Percentiles rank a stretch among this genome's conserved stretches.
These are phyloP conservation scores for Grallaria varia DNA, from an alignment of 2,113 vertebrate species.

Conservation along the genomic window DNA sequence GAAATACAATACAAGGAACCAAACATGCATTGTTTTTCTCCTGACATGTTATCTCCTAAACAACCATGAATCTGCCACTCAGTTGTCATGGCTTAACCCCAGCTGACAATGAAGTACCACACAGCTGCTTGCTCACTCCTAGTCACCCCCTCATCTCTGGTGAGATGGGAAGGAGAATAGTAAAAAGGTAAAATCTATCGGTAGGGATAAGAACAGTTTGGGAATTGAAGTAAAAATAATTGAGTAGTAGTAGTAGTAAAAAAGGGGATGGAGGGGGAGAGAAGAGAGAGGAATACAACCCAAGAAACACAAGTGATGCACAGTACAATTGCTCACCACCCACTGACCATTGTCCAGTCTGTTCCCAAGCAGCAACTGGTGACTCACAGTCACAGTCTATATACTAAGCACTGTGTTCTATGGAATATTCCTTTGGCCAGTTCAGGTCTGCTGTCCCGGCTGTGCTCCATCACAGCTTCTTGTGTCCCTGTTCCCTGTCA, in stretches of 20 bases:
- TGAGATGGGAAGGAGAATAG: background rate
- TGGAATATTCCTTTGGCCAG: background rate
- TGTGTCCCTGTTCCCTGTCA: background rate
- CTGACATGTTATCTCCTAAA: background rate
- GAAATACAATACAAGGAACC: background rate
- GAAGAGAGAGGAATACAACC: too few relatives aligned
- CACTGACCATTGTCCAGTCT: too few relatives aligned
- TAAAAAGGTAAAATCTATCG: background rate
- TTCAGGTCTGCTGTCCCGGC: background rate
- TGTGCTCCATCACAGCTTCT: background rate
- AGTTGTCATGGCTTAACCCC: background rate
- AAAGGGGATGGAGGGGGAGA: too few relatives aligned
- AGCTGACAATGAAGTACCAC: background rate
- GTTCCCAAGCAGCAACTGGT: too few relatives aligned
- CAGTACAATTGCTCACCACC: too few relatives aligned
- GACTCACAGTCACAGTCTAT: background rate
- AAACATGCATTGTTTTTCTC: background rate
- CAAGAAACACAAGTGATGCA: too few relatives aligned
- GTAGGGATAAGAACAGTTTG: background rate
- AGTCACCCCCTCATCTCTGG: background rate
- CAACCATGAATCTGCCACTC: background rate
- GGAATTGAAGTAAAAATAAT: background rate
- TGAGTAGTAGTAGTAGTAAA: background rate
- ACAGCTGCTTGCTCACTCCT: background rate
- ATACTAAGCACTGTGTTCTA: background rate